A percentile compares a stretch with the other conserved stretches of the same genome.
phyloP scores from a whole-genome alignment of 2,113 vertebrate genomes.

The Verasper variegatus region DNA sequence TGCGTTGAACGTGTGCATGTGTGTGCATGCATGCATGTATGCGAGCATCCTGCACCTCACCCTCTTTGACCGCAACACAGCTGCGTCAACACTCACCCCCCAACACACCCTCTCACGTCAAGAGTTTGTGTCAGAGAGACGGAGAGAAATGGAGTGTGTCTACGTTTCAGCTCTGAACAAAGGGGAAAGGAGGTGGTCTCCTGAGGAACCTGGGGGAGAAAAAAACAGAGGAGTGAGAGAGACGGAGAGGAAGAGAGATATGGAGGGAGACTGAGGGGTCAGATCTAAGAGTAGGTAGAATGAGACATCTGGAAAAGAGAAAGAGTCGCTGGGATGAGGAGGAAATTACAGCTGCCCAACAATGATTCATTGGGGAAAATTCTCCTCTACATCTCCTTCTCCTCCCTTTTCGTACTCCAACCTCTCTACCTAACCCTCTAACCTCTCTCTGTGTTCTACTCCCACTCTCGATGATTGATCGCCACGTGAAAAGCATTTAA shows the following conservation, averaged over 20 bases:
- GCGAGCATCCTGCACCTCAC: conserved; percentile 57
- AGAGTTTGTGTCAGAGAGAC: conserved; percentile 53
- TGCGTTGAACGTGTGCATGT: conserved; percentile 4
- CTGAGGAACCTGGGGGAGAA: conserved; percentile 52
- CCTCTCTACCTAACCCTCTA: conserved; percentile 63
- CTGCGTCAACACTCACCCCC: conserved; percentile 70
- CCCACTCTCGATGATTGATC: conserved; percentile 49
- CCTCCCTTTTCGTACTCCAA: conserved; percentile 57
- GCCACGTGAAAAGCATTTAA: conserved; percentile 45
- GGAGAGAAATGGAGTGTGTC: conserved; percentile 64
- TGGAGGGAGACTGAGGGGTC: conserved; percentile 62
- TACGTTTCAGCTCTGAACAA: conserved; percentile 55
- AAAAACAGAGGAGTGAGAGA: conserved; percentile 32
- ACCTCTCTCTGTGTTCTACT: conserved; percentile 51
- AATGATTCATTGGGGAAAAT: conserved; percentile 83
- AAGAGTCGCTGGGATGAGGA: conserved; percentile 69
- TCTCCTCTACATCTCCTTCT: conserved; percentile 64
- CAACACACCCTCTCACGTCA: conserved; percentile 57
- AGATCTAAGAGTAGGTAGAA: conserved; percentile 68
- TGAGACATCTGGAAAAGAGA: conserved; percentile 82
- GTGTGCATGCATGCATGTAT: conserved; percentile 29
- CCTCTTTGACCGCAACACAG: conserved; percentile 65
- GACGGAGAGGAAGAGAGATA: conserved; percentile 39
- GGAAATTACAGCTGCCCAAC: conserved; percentile 83
- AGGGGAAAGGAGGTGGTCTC: conserved; percentile 48